These are phyloP conservation scores for Rhabdornis inornatus DNA, from an alignment of 2,113 vertebrate species.

Conservation along the genomic window DNA sequence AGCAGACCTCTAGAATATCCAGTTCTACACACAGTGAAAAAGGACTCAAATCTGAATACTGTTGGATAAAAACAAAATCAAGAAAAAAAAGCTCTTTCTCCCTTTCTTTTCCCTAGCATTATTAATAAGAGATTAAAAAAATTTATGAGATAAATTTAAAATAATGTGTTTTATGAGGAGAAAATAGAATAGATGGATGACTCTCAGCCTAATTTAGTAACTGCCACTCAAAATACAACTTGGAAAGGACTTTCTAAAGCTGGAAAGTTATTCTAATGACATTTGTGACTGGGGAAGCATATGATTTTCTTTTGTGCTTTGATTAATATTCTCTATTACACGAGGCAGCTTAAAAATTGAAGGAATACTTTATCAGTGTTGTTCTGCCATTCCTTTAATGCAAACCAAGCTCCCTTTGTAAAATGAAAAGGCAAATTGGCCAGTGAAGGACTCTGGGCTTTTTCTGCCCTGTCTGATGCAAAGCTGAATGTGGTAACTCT, in stretches of 20 bases:
- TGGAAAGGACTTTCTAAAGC: conserved; percentile 32
- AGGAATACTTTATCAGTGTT: background rate
- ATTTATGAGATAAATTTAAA: conserved; percentile 12
- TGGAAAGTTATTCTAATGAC: conserved; percentile 31
- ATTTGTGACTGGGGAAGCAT: conserved; percentile 10
- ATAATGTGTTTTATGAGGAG: background rate
- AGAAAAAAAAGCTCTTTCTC: background rate
- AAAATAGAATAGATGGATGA: conserved; percentile 38
- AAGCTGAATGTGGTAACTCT: background rate
- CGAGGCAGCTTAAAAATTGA: background rate
- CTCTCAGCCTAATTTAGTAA: conserved; percentile 37
- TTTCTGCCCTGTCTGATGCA: background rate
- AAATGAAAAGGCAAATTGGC: background rate
- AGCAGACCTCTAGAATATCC: background rate
- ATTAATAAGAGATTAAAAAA: background rate
- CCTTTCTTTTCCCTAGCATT: background rate
- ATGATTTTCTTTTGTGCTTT: conserved; percentile 37
- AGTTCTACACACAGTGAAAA: background rate
- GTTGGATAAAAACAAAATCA: background rate
- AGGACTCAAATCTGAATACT: background rate
- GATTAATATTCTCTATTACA: conserved; percentile 34
- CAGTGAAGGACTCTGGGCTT: background rate
- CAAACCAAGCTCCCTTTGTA: background rate
- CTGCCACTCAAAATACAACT: conserved; percentile 2
- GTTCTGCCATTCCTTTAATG: background rate